Conservation (phyloP, 2,113 vertebrate species). For the Carettochelys insculpta region DNA sequence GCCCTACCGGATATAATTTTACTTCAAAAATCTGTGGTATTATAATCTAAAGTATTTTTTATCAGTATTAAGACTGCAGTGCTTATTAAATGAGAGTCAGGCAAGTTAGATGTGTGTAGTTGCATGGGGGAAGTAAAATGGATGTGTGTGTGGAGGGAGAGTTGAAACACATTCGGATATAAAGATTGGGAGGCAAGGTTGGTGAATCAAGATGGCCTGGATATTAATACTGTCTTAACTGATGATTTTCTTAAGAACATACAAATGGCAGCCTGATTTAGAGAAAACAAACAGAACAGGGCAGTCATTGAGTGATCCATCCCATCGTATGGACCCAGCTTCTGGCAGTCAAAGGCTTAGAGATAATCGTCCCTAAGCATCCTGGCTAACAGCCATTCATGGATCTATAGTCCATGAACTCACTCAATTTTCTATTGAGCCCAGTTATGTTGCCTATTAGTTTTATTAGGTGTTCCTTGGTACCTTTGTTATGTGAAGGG, state of each 20-base stretch:
- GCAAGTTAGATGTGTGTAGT: neutral
- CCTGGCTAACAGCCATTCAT: neutral
- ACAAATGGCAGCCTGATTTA: neutral
- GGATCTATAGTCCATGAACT: neutral
- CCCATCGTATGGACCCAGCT: neutral
- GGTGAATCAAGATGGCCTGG: neutral
- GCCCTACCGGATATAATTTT: neutral
- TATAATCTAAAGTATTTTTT: neutral
- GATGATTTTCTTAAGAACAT: neutral
- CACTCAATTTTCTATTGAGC: neutral
- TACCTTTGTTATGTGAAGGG: neutral
- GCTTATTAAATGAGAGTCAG: neutral
- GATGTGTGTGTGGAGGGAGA: neutral
- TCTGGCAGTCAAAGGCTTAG: neutral
- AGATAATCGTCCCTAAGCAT: neutral
- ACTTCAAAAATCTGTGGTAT: neutral
- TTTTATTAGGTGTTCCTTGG: neutral
- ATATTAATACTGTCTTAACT: neutral
- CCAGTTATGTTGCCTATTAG: neutral
- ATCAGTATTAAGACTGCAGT: neutral
- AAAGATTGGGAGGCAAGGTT: neutral
- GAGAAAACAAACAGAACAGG: no score
- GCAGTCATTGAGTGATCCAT: neutral
- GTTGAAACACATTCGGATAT: rapidly evolving
- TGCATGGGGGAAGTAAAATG: neutral